These are phyloP conservation scores for Ophraella communa DNA, from an alignment of 2,888 invertebrate species.

Conservation along the genomic window DNA sequence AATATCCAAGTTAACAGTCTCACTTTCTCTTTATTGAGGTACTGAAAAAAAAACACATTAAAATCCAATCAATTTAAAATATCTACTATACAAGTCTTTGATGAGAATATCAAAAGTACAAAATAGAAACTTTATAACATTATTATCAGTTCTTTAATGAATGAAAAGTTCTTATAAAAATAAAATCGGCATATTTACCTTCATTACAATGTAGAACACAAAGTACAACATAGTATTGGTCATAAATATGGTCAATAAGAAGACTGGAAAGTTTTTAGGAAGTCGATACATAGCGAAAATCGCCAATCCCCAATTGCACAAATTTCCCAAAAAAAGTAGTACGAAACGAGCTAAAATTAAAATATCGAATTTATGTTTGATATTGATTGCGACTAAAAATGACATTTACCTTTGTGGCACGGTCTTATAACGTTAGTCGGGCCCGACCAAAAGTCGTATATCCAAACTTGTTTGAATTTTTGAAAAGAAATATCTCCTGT, in stretches of 20 bases:
- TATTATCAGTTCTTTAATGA: too few species aligned
- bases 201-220: conserved; percentile 83
- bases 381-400: conserved; percentile 35
- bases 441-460: conserved; percentile 59
- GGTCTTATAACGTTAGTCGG: conserved; percentile 58
- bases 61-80: too few species aligned
- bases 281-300: conserved; percentile 69
- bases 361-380: conserved; percentile 1
- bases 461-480: conserved; percentile 47
- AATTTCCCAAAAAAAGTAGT: conserved; percentile 67
- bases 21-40: conserved; percentile 71
- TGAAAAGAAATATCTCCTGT: conserved; percentile 48
- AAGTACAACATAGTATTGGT: conserved; percentile 82
- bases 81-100: too few species aligned
- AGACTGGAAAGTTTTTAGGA: conserved; percentile 79
- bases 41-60: conserved; percentile 56
- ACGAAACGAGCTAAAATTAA: conserved; percentile 61
- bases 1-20: conserved; percentile 68
- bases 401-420: conserved; percentile 54
- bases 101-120: too few species aligned
- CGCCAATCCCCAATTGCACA: conserved; percentile 71
- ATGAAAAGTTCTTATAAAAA: too few species aligned
- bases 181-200: conserved; percentile 63
- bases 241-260: conserved; percentile 80
- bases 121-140: too few species aligned